phyloP scores from a whole-genome alignment of 1,140 invertebrate species.

The Phocides pigmalion region DNA sequence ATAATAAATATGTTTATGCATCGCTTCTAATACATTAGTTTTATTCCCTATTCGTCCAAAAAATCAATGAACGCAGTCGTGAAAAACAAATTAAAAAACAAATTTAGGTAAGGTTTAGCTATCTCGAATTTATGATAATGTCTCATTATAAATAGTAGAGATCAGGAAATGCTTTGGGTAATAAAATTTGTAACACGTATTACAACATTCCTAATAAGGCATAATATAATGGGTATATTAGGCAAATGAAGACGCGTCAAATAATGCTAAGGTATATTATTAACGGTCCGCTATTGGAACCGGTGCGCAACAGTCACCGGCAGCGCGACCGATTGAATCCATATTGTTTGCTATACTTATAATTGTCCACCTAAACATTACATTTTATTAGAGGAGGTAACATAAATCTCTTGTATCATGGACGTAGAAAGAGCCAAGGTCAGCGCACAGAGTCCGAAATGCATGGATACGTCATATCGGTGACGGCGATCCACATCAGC shows the following conservation, averaged over 20 bases:
- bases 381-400: not conserved
- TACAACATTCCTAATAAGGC: slow-evolving; percentile 4
- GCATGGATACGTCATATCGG: not conserved
- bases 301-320: not conserved
- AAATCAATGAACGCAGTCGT: too few relatives aligned
- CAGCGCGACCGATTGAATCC: not conserved
- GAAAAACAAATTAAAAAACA: too few relatives aligned
- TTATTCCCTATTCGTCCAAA: too few relatives aligned
- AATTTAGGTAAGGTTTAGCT: too few relatives aligned
- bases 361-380: not conserved
- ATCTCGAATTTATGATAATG: too few relatives aligned
- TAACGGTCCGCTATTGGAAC: not conserved
- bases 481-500: not conserved
- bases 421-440: slow-evolving; percentile 58
- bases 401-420: slow-evolving; percentile 9
- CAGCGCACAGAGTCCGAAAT: slow-evolving; percentile 39
- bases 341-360: not conserved
- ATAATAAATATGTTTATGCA: too few relatives aligned
- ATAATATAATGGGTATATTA: slow-evolving; percentile 4
- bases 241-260: slow-evolving; percentile 6
- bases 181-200: not conserved
- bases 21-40: too few relatives aligned
- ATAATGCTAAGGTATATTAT: slow-evolving; percentile 3
- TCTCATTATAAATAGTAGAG: too few relatives aligned
- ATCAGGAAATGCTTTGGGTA: not conserved